Conservation (phyloP, 1,140 invertebrate species). For the Macrobrachium nipponense region DNA sequence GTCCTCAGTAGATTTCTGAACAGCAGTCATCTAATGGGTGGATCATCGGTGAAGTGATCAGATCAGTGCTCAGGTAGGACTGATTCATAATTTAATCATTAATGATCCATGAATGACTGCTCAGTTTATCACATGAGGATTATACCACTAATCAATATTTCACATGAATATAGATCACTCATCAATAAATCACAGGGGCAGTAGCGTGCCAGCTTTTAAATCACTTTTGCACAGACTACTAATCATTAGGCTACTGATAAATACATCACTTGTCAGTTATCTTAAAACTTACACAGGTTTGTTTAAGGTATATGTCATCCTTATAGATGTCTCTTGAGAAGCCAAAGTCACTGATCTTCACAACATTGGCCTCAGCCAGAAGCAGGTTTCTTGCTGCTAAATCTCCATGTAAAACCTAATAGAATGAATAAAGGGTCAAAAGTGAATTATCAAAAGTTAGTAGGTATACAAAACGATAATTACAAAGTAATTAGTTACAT, state of each 20-base stretch:
- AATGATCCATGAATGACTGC: too few relatives aligned
- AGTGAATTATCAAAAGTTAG: constrained; percentile 68
- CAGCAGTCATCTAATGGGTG: too few relatives aligned
- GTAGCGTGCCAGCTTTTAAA: constrained; percentile 53
- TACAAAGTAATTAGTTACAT: neutral
- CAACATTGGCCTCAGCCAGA: constrained; percentile 70
- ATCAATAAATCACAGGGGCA: too few relatives aligned
- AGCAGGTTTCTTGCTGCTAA: constrained; percentile 73
- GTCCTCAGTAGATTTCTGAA: too few relatives aligned
- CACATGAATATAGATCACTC: too few relatives aligned
- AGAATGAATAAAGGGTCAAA: constrained; percentile 76
- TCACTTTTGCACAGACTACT: constrained; percentile 71
- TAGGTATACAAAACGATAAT: neutral
- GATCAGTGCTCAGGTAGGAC: too few relatives aligned
- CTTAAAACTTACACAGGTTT: too few relatives aligned
- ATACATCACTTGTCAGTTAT: neutral
- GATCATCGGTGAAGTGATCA: too few relatives aligned
- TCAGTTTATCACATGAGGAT: too few relatives aligned
- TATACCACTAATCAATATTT: too few relatives aligned
- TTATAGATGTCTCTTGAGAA: constrained; percentile 79
- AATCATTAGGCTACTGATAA: constrained; percentile 69
- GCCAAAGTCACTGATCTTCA: constrained; percentile 73
- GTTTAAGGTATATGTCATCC: constrained; percentile 74
- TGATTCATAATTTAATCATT: too few relatives aligned
- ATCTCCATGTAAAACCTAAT: constrained; percentile 76